Conservation (phyloP, 1,140 invertebrate genomes). For the Ceratina australensis region DNA sequence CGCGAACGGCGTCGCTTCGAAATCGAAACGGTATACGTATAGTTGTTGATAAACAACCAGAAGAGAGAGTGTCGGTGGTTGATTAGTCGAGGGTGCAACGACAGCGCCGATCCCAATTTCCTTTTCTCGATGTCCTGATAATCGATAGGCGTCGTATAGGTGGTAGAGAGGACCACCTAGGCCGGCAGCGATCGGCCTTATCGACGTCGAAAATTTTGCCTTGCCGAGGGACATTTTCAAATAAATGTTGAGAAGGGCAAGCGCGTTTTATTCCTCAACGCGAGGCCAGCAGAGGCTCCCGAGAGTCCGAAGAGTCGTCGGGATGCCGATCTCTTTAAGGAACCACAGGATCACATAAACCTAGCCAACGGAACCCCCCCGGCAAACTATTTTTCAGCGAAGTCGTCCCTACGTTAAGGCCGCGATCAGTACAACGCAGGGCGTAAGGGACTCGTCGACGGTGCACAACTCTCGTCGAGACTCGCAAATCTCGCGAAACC, state of each 20-base stretch:
- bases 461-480: slow-evolving; percentile 29
- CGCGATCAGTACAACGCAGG: slow-evolving; percentile 15
- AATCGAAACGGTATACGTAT: not conserved
- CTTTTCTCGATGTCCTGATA: slow-evolving; percentile 69
- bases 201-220: slow-evolving; percentile 50
- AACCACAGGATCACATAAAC: slow-evolving; percentile 76
- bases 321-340: slow-evolving; percentile 71
- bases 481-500: slow-evolving; percentile 28
- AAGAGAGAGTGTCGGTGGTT: slow-evolving; percentile 42
- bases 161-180: slow-evolving; percentile 53
- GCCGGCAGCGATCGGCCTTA: slow-evolving; percentile 59
- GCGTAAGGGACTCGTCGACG: slow-evolving; percentile 23
- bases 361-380: not conserved
- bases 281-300: slow-evolving; percentile 44
- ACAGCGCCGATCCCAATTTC: slow-evolving; percentile 47
- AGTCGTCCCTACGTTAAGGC: not conserved
- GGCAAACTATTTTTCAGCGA: not conserved
- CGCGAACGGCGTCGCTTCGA: not conserved
- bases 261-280: slow-evolving; percentile 45
- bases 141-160: slow-evolving; percentile 63
- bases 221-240: slow-evolving; percentile 29
- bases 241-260: slow-evolving; percentile 59
- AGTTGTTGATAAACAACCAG: slow-evolving; percentile 58
- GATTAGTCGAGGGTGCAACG: slow-evolving; percentile 44
- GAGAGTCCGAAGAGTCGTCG: slow-evolving; percentile 39